Base-by-base conservation (phyloP, 1,140 invertebrate genomes). In the Neoseiulus cucumeris region DNA sequence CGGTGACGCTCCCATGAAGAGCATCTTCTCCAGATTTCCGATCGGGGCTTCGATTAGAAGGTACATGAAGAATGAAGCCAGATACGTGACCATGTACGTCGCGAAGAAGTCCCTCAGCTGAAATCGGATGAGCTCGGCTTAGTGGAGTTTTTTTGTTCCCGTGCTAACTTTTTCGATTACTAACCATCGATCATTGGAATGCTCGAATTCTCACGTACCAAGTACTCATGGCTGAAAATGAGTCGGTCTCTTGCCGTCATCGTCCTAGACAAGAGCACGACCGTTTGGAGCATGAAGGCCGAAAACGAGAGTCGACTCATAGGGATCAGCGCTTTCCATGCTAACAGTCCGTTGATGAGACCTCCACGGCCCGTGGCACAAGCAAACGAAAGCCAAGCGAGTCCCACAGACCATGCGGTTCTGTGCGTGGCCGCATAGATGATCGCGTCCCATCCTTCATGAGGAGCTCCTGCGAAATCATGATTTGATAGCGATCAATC, bases 391-490 rank as follows among this genome's bases (percentile, higher is more conserved):
- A 72, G 66, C 68, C 70, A 70, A 17, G 66, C 65, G 6, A 72
- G 12, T 29, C 70, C 70, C 2, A 74, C 39, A 22, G 70, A 66
- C 73, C 73, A 74, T 2, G 69, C 66, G 4, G 68, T 68, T 20
- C 71, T 33, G 41, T 70, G 68, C 1, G 69, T 33, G 22, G 70
- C 67, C 33, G 72, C 71, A 45, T 72, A 72, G 1, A 68, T 28
- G 7, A 67, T 67, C 17, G 64, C 66, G 1, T 71, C 70, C n/a
- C 47, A 12, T 29, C 29, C 39, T 22, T 17, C 65, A 7, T 68
- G 69, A 4, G 68, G 0, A 33, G 68, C 65, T 7, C 69, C 69
- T 12, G 65, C 18, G 22, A 20, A 59, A 29, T 25, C 9, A 39
- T 39, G 33, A 39, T 9, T 39, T 39, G 9, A 39, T 9, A 39